These are phyloP conservation scores for Chrysolina oricalcia DNA, from an alignment of 2,888 invertebrate genomes.

Conservation along the genomic window DNA sequence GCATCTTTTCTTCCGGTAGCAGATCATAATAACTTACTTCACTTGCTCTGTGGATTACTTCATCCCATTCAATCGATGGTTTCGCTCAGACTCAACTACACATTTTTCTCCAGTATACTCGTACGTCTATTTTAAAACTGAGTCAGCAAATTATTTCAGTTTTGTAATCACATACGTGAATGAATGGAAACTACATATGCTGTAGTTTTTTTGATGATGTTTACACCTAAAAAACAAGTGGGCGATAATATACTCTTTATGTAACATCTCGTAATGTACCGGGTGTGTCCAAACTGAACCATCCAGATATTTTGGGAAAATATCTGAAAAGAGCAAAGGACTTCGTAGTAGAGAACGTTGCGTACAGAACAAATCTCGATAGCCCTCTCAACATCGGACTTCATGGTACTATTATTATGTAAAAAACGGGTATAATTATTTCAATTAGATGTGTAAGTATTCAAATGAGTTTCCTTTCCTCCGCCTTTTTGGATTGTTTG, in stretches of 20 bases:
- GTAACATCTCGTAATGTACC: neutral
- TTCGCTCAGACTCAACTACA: neutral
- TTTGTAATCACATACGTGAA: constrained; percentile 22
- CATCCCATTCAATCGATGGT: neutral
- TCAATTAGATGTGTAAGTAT: neutral
- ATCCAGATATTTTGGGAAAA: neutral
- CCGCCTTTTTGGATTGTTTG: constrained; percentile 9
- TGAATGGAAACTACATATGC: constrained; percentile 15
- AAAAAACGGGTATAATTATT: neutral
- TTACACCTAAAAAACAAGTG: constrained; percentile 11
- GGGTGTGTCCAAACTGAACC: neutral
- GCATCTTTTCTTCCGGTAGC: too few species aligned
- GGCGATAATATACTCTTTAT: constrained; percentile 1
- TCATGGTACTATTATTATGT: too few species aligned
- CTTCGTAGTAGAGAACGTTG: neutral
- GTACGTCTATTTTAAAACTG: constrained; percentile 9
- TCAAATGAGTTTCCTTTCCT: constrained; percentile 7
- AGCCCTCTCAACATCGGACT: too few species aligned
- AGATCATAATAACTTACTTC: neutral
- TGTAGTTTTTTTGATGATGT: constrained; percentile 21
- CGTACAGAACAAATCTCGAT: too few species aligned
- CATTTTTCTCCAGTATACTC: neutral
- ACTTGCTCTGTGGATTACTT: neutral
- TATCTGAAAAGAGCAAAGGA: neutral
- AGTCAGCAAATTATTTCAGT: constrained; percentile 21